A percentile compares a stretch with the other conserved stretches of the same genome.
phyloP scores from a whole-genome alignment of 2,113 vertebrate genomes.

The Oncorhynchus gorbuscha region DNA sequence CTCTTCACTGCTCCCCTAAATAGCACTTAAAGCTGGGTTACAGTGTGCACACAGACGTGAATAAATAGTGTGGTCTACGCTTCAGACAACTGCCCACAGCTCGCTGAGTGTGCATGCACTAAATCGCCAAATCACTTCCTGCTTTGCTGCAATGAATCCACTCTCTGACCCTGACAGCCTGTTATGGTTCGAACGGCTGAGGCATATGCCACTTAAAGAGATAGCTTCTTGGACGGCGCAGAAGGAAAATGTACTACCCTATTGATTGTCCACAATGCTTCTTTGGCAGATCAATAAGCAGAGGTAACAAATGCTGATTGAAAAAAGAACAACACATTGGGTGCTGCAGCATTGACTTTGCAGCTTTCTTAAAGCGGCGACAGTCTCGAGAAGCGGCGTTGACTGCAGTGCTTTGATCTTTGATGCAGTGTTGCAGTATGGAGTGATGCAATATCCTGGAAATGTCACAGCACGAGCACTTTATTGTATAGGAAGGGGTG shows the following conservation, averaged over 20 bases:
- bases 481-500: neutral
- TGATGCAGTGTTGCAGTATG: neutral
- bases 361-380: neutral
- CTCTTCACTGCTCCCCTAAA: neutral
- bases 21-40: neutral
- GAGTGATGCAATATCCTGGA: neutral
- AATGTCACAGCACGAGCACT: neutral
- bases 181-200: neutral
- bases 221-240: neutral
- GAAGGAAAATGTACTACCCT: neutral
- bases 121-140: slow-evolving; percentile 34
- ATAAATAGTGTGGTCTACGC: no score
- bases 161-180: slow-evolving; percentile 4
- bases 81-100: neutral
- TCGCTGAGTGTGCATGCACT: slow-evolving; percentile 39
- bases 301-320: neutral
- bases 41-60: no score
- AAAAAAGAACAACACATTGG: neutral
- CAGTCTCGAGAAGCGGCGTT: neutral
- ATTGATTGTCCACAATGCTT: neutral
- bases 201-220: neutral
- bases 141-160: neutral
- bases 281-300: neutral
- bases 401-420: neutral
- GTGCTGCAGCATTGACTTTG: neutral